These are phyloP conservation scores for Hipparchia semele DNA, from an alignment of 2,888 invertebrate genomes.

Conservation along the genomic window DNA sequence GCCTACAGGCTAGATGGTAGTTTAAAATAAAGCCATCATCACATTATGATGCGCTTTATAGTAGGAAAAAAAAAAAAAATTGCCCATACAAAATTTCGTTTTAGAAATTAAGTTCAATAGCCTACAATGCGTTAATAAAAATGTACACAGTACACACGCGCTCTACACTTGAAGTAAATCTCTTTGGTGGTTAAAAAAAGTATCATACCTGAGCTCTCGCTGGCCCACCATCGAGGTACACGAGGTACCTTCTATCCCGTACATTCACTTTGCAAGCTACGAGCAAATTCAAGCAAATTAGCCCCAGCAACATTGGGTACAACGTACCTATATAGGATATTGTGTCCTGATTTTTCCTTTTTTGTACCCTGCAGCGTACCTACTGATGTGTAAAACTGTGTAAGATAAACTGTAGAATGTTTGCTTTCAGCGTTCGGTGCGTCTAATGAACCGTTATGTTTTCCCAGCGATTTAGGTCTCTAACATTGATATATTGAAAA, in stretches of 20 bases:
- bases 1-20: too few species aligned
- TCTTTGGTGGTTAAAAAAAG: conserved; percentile 1
- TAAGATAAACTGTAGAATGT: conserved; percentile 71
- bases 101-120: too few species aligned
- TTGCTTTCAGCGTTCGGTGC: conserved; percentile 66
- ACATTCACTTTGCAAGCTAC: conserved; percentile 48
- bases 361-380: conserved; percentile 49
- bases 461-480: conserved; percentile 70
- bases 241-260: conserved; percentile 79
- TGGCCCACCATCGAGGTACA: conserved; percentile 83
- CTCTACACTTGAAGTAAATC: conserved; percentile 34
- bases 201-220: conserved; percentile 83
- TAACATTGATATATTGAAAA: conserved; percentile 39
- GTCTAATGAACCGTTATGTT: conserved; percentile 82
- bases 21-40: too few species aligned
- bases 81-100: too few species aligned
- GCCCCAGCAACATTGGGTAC: conserved; percentile 52
- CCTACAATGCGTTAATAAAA: too few species aligned
- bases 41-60: too few species aligned
- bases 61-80: too few species aligned
- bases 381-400: conserved; percentile 64
- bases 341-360: conserved; percentile 19
- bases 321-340: background rate
- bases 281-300: conserved; percentile 68
- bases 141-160: too few species aligned